phyloP scores from a whole-genome alignment of 2,113 vertebrate species.

The Sebastes fasciatus region DNA sequence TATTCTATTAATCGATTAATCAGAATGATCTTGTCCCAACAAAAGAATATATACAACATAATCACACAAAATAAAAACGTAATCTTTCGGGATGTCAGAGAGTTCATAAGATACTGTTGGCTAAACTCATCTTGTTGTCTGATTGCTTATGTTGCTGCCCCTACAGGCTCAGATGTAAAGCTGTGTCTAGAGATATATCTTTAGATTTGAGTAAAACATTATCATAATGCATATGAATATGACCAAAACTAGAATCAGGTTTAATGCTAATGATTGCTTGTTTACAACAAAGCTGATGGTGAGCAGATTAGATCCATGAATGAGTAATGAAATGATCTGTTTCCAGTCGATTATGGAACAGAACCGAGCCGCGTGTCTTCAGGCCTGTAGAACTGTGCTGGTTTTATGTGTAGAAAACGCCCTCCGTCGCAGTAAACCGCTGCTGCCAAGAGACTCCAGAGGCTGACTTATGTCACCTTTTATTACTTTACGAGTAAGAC shows the following conservation, averaged over 20 bases:
- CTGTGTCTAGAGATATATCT: background rate
- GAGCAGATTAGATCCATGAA: background rate
- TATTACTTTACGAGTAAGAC: background rate
- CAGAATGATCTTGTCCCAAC: too few relatives aligned
- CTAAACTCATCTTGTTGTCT: too few relatives aligned
- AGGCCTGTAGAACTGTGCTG: background rate
- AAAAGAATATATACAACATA: too few relatives aligned
- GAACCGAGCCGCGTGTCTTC: background rate
- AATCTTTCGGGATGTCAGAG: too few relatives aligned
- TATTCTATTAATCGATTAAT: too few relatives aligned
- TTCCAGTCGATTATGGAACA: background rate
- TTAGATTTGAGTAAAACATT: background rate
- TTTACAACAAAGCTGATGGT: background rate
- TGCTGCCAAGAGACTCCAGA: background rate
- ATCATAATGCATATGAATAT: background rate
- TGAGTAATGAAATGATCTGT: background rate
- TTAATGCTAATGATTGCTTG: background rate
- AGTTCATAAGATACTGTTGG: too few relatives aligned
- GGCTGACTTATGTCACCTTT: background rate
- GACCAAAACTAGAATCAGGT: background rate
- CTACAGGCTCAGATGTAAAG: background rate
- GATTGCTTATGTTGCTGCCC: background rate
- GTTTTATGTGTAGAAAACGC: background rate
- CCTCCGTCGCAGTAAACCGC: background rate
- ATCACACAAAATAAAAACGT: too few relatives aligned